A percentile compares a stretch with the other conserved stretches of the same genome.
These are phyloP conservation scores for Halcyon senegalensis DNA, from an alignment of 2,113 vertebrate species.

Conservation along the genomic window DNA sequence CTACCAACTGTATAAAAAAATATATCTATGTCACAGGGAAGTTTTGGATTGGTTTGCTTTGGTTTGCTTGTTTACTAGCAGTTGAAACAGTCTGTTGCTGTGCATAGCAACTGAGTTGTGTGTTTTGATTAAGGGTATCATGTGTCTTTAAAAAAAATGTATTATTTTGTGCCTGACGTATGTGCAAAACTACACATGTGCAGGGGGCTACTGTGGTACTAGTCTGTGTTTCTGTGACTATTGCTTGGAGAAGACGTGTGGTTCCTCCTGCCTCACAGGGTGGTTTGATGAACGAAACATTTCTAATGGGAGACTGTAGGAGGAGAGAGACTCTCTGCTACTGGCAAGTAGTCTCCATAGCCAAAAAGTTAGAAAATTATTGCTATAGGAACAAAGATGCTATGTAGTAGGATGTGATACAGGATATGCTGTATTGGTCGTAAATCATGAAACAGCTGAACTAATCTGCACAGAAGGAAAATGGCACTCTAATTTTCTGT, in stretches of 20 bases:
- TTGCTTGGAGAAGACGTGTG: background rate
- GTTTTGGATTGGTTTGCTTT: background rate
- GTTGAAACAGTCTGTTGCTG: background rate
- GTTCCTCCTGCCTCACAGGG: background rate
- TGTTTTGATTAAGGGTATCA: background rate
- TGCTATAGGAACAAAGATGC: background rate
- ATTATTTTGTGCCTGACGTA: background rate
- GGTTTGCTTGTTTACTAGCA: background rate
- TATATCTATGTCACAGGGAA: background rate
- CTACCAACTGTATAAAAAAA: background rate
- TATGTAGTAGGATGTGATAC: background rate
- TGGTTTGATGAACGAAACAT: background rate
- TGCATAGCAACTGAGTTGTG: background rate
- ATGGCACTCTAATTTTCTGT: slow-evolving; percentile 18
- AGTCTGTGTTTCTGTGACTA: background rate
- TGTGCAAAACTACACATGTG: background rate
- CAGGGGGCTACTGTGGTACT: background rate
- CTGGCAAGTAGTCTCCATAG: background rate
- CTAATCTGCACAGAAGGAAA: background rate
- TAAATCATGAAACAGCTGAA: slow-evolving; percentile 26
- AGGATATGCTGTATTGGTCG: background rate
- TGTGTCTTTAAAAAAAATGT: background rate
- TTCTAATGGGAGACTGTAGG: background rate
- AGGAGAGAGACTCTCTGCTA: background rate
- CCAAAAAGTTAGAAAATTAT: background rate